Percentiles rank a stretch among this genome's conserved stretches.
Evolutionary conservation across 2,888 invertebrate species (phyloP).

Genomic region (Pediacus dermestoides): DNA sequence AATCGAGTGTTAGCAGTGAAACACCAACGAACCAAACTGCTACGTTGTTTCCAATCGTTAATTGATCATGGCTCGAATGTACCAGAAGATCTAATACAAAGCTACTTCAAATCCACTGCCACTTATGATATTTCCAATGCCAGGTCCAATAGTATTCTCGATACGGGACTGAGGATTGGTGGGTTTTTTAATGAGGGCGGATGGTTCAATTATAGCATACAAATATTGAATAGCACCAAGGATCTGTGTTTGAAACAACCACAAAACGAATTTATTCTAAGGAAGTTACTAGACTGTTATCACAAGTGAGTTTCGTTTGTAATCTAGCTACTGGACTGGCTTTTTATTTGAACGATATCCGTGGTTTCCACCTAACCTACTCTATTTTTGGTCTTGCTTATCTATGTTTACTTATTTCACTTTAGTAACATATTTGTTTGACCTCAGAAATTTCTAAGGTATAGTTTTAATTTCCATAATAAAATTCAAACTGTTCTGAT

Average conservation of each 20-base stretch:
- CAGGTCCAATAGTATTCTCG: constrained; percentile 37
- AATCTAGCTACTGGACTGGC: too few species aligned
- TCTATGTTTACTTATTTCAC: too few species aligned
- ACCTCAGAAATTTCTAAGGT: too few species aligned
- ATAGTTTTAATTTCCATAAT: too few species aligned
- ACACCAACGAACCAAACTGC: constrained; percentile 62
- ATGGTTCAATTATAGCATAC: constrained; percentile 76
- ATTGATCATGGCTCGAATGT: constrained; percentile 44
- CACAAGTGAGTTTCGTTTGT: constrained; percentile 64
- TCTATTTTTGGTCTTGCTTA: too few species aligned
- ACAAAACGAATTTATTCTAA: not conserved
- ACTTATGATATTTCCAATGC: too few species aligned
- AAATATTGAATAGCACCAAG: constrained; percentile 66
- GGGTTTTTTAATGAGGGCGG: constrained; percentile 86
- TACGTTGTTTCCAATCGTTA: constrained; percentile 68
- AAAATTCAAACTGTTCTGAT: constrained; percentile 7
- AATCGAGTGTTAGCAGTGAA: constrained; percentile 66
- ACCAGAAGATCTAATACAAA: constrained; percentile 41
- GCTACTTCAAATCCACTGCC: constrained; percentile 23
- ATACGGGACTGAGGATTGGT: constrained; percentile 51
- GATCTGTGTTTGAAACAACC: constrained; percentile 48
- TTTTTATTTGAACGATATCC: too few species aligned
- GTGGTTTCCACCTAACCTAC: too few species aligned
- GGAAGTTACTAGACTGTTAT: constrained; percentile 56
- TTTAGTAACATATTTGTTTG: too few species aligned